phyloP scores from a whole-genome alignment of 2,113 vertebrate species.

The Thalassoma bifasciatum region DNA sequence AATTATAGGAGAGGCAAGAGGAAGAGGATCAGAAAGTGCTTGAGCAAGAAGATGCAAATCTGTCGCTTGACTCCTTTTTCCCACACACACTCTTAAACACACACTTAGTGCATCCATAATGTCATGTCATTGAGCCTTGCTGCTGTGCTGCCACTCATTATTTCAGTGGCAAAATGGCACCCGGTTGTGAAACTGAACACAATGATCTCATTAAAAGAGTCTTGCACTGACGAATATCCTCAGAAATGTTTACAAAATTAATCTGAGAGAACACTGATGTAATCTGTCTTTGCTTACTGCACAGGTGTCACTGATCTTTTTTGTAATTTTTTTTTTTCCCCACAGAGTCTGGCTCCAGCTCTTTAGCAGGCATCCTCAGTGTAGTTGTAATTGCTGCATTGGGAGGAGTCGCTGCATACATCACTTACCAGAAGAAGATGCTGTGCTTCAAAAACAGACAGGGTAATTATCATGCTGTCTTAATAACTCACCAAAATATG shows the following conservation, averaged over 20 bases:
- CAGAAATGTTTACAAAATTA: not conserved
- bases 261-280: not conserved
- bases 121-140: conserved; percentile 18
- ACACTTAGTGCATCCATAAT: not conserved
- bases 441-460: conserved; percentile 88
- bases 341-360: conserved; percentile 52
- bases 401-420: conserved; percentile 86
- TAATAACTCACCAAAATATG: too few relatives aligned
- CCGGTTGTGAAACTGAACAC: conserved; percentile 15
- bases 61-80: not conserved
- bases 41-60: conserved; percentile 14
- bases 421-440: conserved; percentile 92
- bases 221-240: not conserved
- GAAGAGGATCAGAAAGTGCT: conserved; percentile 37
- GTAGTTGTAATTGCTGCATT: conserved; percentile 81
- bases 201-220: not conserved
- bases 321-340: conserved; percentile 9
- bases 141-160: conserved; percentile 15
- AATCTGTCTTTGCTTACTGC: not conserved
- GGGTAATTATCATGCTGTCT: conserved; percentile 51
- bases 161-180: conserved; percentile 36
- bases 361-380: conserved; percentile 85
- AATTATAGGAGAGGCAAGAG: conserved; percentile 27
- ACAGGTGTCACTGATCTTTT: not conserved
- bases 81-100: not conserved